phyloP scores from a whole-genome alignment of 2,888 invertebrate species.

The Dichetophora obliterata region DNA sequence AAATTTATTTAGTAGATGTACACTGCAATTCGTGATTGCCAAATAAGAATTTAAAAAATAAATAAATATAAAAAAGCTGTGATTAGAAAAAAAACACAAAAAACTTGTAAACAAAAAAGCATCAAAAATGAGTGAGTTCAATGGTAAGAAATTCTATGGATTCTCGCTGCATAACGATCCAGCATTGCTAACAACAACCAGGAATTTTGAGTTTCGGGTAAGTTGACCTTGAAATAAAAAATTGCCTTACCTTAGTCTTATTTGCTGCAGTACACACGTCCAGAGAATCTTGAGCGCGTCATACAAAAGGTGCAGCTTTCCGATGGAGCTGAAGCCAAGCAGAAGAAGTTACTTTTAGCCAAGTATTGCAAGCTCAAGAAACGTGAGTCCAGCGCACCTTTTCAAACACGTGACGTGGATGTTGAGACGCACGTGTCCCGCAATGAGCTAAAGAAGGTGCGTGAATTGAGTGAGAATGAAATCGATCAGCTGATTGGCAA shows the following conservation, averaged over 20 bases:
- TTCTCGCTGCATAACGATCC: constrained; percentile 53
- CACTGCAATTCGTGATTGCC: constrained; percentile 28
- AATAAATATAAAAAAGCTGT: not conserved
- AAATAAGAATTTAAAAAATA: constrained; percentile 26
- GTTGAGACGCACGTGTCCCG: constrained; percentile 57
- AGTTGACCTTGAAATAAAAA: constrained; percentile 3
- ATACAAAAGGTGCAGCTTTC: constrained; percentile 52
- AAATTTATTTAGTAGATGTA: constrained; percentile 43
- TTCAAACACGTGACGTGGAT: constrained; percentile 53
- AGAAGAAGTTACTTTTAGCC: constrained; percentile 35
- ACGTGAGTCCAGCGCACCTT: constrained; percentile 27
- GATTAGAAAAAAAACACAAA: constrained; percentile 21
- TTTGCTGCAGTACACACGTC: constrained; percentile 45
- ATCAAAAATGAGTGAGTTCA: constrained; percentile 51
- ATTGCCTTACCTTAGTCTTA: not conserved
- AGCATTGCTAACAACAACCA: constrained; percentile 52
- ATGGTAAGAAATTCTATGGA: constrained; percentile 52
- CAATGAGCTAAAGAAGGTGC: constrained; percentile 29
- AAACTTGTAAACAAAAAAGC: constrained; percentile 7
- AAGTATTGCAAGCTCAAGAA: constrained; percentile 53
- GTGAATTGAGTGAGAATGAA: constrained; percentile 45
- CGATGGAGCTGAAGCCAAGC: constrained; percentile 42
- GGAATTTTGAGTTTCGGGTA: constrained; percentile 57
- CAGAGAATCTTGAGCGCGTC: constrained; percentile 54
- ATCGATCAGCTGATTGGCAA: constrained; percentile 46